Conservation (phyloP, 1,140 invertebrate species). For the Hetaerina americana region DNA sequence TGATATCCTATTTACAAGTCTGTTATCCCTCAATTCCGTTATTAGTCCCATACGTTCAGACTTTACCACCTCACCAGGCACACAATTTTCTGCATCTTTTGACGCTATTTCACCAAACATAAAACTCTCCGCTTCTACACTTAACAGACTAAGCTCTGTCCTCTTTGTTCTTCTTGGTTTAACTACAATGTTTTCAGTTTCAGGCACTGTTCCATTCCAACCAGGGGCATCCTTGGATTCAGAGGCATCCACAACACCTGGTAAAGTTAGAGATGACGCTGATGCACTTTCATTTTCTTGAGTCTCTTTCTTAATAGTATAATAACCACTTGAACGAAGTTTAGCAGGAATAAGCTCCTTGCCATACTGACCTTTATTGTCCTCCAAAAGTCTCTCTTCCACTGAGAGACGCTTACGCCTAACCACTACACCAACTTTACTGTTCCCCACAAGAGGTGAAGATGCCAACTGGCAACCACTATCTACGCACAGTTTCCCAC, state of each 20-base stretch:
- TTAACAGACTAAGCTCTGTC: slow-evolving; percentile 56
- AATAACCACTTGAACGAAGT: slow-evolving; percentile 42
- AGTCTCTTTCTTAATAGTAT: slow-evolving; percentile 17
- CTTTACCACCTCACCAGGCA: not conserved
- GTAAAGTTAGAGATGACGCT: not conserved
- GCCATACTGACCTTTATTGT: slow-evolving; percentile 54
- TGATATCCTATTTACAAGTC: not conserved
- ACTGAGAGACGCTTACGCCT: slow-evolving; percentile 34
- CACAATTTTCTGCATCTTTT: slow-evolving; percentile 30
- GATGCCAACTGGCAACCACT: not conserved
- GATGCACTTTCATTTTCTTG: not conserved
- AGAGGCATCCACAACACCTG: slow-evolving; percentile 4
- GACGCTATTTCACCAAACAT: slow-evolving; percentile 57
- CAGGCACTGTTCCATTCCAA: slow-evolving; percentile 13
- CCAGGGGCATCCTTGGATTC: not conserved
- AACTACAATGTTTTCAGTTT: not conserved
- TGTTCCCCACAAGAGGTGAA: not conserved
- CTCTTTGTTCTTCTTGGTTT: slow-evolving; percentile 41
- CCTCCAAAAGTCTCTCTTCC: slow-evolving; percentile 41
- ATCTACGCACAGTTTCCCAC: not conserved
- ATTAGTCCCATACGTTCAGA: not conserved
- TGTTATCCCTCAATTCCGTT: not conserved
- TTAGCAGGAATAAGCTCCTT: slow-evolving; percentile 57
- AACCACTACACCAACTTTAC: not conserved
- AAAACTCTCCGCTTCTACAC: slow-evolving; percentile 69